Evolutionary conservation across 2,888 invertebrate genomes (phyloP).

Genomic region (Caenorhabditis doughertyi): DNA sequence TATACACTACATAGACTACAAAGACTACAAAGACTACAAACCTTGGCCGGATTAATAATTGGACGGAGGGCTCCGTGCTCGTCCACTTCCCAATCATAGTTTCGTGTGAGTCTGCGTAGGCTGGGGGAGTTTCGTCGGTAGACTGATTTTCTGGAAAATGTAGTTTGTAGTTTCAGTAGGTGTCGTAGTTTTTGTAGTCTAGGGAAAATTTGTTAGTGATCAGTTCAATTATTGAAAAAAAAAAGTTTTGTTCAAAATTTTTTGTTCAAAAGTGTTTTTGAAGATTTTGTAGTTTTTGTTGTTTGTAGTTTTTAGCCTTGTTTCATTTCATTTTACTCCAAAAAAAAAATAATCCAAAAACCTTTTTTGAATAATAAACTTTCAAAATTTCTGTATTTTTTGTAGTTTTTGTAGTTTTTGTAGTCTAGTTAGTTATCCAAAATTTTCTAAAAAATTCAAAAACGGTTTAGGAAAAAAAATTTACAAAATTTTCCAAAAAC

Average conservation of each 20-base stretch:
- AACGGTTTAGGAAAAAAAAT: no score
- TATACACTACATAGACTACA: neutral
- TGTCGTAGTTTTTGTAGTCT: neutral
- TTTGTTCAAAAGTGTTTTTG: neutral
- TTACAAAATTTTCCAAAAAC: no score
- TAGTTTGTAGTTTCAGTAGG: neutral
- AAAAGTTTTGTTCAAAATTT: no score
- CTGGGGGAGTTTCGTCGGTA: constrained; percentile 80
- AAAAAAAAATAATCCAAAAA: no score
- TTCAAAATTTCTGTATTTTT: no score
- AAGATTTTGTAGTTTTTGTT: neutral
- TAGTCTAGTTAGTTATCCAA: no score
- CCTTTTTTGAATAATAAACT: no score
- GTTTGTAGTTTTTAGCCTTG: no score
- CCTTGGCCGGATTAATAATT: constrained; percentile 68
- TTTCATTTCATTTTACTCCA: no score
- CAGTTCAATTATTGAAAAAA: neutral
- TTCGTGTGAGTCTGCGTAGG: constrained; percentile 77
- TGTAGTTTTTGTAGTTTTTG: neutral
- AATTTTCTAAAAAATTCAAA: constrained; percentile 13
- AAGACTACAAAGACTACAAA: neutral
- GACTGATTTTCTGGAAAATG: constrained; percentile 72
- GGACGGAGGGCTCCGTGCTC: constrained; percentile 79
- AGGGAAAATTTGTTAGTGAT: neutral
- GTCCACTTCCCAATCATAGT: constrained; percentile 82